phyloP scores from a whole-genome alignment of 2,113 vertebrate genomes.

The Atherinomorus stipes region DNA sequence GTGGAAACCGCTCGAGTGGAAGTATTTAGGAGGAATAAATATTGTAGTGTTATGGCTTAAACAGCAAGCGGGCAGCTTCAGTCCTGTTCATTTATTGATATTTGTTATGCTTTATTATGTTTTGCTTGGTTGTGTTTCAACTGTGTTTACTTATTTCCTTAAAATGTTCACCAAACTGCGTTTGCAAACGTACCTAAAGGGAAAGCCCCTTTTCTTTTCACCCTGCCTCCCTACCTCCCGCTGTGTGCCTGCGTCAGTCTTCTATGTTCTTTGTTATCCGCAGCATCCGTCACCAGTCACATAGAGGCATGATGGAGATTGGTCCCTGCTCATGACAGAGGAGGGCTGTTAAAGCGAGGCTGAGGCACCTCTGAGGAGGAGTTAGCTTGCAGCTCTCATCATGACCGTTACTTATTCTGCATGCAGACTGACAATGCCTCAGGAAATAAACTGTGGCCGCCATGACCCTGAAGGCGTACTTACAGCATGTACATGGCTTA shows the following conservation, averaged over 20 bases:
- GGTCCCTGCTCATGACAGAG: conserved; percentile 19
- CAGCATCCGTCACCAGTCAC: conserved; percentile 43
- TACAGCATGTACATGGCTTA: not conserved
- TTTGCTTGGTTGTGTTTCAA: not conserved
- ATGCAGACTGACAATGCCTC: conserved; percentile 15
- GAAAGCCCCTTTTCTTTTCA: not conserved
- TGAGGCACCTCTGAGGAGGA: conserved; percentile 26
- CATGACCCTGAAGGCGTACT: conserved; percentile 19
- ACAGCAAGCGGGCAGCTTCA: conserved; percentile 24
- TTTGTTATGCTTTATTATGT: conserved; percentile 42
- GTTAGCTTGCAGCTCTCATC: conserved; percentile 41
- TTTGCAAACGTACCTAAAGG: not conserved
- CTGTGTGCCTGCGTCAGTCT: conserved; percentile 4
- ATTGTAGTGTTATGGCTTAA: conserved; percentile 43
- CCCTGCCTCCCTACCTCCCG: conserved; percentile 2
- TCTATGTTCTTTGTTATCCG: conserved; percentile 49
- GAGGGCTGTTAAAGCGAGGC: conserved; percentile 33
- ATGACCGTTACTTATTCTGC: conserved; percentile 52
- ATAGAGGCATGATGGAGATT: conserved; percentile 19
- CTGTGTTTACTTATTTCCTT: not conserved
- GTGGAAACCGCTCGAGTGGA: conserved; percentile 18
- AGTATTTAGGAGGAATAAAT: conserved; percentile 54
- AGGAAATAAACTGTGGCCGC: not conserved
- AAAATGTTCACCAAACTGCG: not conserved
- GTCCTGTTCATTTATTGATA: conserved; percentile 69